Evolutionary conservation across 2,888 invertebrate species (phyloP), one percentile per base, ranked within the genome.

Genomic region (Dyspetes luteomarginatus): DNA sequence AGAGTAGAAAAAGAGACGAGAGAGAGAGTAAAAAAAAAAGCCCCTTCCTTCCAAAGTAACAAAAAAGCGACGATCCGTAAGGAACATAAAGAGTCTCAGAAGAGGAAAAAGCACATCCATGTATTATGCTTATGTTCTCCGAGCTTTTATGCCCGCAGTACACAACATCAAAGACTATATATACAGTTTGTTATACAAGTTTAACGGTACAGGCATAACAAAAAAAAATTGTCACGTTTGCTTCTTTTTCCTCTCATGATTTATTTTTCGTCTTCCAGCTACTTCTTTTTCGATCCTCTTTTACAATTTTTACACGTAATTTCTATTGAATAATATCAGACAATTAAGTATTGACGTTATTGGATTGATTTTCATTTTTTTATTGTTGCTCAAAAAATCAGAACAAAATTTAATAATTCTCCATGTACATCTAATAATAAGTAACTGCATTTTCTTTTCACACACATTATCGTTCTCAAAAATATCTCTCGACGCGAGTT

Each of bases 41-140:
- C 22, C 15, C 36, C n/a, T 24, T 50, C 41, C 50, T 62, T 24
- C 26, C n/a, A 0, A 36, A 15, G 48, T 60, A 52, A 72, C 50
- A 43, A 72, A 62, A 72, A 43, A 58, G 36, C 45, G 30, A 60
- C 60, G n/a, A 60, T 58, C 30, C 48, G 36, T 60, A 30, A 48
- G 58, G 19, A 50, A 48, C 26, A 60, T 26, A 60, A 71, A 45
- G 30, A 19, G 52, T 58, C 48, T 60, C 17, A 22, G 22, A 36
- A 71, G 36, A 36, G 58, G 48, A 67, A 67, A 71, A 71, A 48
- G 58, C 28, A 45, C 56, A 12, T 36, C 36, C 9, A 36, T 36
- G 36, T 36, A 36, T 12, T 36, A 36, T 36, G 36, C 28, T 24
- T 56, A 28, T 36, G 15, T 52, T 52, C 64, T 64, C 52, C 55